Evolutionary conservation across 1,140 invertebrate species (phyloP).

Genomic region (Megathymus violae): DNA sequence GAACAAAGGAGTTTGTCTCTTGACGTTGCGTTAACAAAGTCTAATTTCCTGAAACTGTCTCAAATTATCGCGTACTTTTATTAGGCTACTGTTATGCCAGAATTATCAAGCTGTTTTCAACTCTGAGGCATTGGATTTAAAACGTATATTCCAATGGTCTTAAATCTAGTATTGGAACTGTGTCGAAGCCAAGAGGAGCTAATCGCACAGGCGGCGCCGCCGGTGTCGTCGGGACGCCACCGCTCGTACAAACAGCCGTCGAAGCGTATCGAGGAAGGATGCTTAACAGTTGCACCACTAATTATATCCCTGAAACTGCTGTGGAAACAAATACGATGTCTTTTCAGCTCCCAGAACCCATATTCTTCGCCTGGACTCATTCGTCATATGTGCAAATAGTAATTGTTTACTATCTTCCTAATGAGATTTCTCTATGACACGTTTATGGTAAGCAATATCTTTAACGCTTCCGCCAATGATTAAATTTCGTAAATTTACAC

Average conservation of each 20-base stretch:
- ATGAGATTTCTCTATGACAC: constrained; percentile 26
- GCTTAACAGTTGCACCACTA: constrained; percentile 78
- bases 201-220: constrained; percentile 74
- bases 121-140: background rate
- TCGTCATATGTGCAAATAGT: constrained; percentile 25
- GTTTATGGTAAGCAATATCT: constrained; percentile 24
- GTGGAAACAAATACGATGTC: constrained; percentile 69
- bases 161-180: constrained; percentile 39
- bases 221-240: constrained; percentile 68
- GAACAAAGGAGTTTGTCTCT: constrained; percentile 77
- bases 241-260: constrained; percentile 64
- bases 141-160: constrained; percentile 31
- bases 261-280: constrained; percentile 77
- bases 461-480: constrained; percentile 2
- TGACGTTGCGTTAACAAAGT: constrained; percentile 74
- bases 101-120: background rate
- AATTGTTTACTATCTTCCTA: constrained; percentile 14
- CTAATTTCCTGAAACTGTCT: constrained; percentile 71
- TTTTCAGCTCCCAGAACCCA: constrained; percentile 25
- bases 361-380: constrained; percentile 8
- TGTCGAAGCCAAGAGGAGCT: constrained; percentile 50
- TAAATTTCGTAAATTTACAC: constrained; percentile 5
- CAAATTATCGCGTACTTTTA: constrained; percentile 38
- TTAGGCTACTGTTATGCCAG: background rate
- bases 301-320: constrained; percentile 72